Conservation (phyloP, 53 echinoderm and acorn worm genomes). For the Actinopyga echinites region DNA sequence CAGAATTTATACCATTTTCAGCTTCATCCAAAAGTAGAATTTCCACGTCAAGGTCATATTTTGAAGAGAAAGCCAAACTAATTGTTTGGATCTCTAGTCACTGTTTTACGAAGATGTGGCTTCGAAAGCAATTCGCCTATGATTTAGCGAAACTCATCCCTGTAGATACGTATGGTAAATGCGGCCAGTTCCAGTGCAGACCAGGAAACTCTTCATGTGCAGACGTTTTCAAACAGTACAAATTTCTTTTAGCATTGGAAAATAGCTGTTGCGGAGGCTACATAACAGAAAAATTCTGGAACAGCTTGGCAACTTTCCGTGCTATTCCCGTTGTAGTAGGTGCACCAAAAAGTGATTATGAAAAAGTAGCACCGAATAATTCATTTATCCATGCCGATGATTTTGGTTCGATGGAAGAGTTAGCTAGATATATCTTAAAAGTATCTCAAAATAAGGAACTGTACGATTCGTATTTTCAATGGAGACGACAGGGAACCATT, state of each 20-base stretch:
- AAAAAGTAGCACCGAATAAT: constrained; percentile 50
- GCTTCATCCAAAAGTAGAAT: background rate
- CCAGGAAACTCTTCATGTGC: constrained; percentile 40
- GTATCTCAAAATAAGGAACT: constrained; percentile 40
- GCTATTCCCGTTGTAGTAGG: constrained; percentile 74
- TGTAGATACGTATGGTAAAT: constrained; percentile 61
- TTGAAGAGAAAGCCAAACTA: constrained; percentile 31
- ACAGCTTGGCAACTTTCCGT: constrained; percentile 22
- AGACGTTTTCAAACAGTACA: constrained; percentile 48
- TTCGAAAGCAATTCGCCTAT: constrained; percentile 52
- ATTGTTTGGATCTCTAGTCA: constrained; percentile 71
- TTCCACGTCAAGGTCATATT: background rate
- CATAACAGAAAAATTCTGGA: constrained; percentile 72
- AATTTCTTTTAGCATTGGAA: constrained; percentile 64
- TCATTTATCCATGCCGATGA: constrained; percentile 72
- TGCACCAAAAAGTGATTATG: constrained; percentile 52
- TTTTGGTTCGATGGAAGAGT: constrained; percentile 41
- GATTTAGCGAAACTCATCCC: constrained; percentile 47
- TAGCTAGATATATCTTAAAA: constrained; percentile 48
- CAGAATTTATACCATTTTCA: background rate
- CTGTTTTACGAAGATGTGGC: constrained; percentile 66
- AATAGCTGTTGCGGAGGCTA: constrained; percentile 71
- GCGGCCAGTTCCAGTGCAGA: constrained; percentile 62
- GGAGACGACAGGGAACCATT: constrained; percentile 52
- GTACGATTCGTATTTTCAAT: constrained; percentile 65